Base-by-base conservation (phyloP, 2,113 vertebrate genomes). In the Tringa solitaria region DNA sequence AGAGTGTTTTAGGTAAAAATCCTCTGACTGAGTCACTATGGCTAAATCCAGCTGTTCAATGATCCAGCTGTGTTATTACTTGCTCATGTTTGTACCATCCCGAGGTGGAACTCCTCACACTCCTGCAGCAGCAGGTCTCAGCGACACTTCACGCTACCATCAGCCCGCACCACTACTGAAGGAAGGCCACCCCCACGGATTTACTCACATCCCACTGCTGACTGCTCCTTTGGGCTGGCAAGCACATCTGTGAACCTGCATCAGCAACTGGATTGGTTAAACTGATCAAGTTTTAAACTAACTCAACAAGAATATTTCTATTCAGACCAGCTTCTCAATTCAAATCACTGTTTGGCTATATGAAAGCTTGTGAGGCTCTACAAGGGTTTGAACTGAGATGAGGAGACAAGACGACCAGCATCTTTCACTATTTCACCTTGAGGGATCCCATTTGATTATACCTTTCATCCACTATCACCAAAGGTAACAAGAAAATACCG, bases 131-230 rank as follows among this genome's bases (percentile, higher is more conserved):
- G 33, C 51, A 70, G 26, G 4, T 18, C 35, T 86, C 79, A 73
- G 23, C 18, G 10, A 64, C 59, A 35, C 19, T 45, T 13, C 1
- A 46, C 1, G 1, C 10, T 7, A 28, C 22, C 17, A 26, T 3
- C 41, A 54, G 48, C 8, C 75, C 75, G 30, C 8, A 8, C 6
- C 18, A 28, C 3, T 18, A 5, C 41, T 20, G 9, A 59, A 63
- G 24, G 16, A 48, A 91, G 11, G 32, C 0, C 10, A 3, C 21
- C 11, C 23, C 22, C 56, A 7, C 1, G 4, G 17, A 51, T 61
- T 51, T 18, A 24, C 22, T 41, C 72, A 4, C 37, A 61, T 23
- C 59, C n/a, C 53, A 21, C 39, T 21, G 43, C 69, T 56, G 64
- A 19, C 22, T 70, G 45, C 65, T 72, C 48, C 64, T 7, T 14